A percentile compares a stretch with the other conserved stretches of the same genome.
These are phyloP conservation scores for Clupea harengus DNA, from an alignment of 2,113 vertebrate species.

Conservation along the genomic window DNA sequence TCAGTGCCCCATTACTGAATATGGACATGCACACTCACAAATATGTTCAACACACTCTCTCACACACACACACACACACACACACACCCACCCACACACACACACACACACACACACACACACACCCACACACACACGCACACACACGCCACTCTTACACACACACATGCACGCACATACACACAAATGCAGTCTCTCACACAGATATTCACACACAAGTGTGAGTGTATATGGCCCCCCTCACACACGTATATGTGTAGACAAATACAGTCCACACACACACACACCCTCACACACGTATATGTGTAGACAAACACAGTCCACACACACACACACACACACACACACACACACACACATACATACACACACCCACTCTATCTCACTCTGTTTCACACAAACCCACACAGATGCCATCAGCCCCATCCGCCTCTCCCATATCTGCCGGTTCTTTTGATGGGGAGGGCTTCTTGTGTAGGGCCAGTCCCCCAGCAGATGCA, in stretches of 20 bases:
- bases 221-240: background rate
- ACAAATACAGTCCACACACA: too few relatives aligned
- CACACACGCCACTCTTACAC: too few relatives aligned
- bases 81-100: background rate
- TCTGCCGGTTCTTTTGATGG: slow-evolving; percentile 44
- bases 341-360: background rate
- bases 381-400: background rate
- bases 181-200: too few relatives aligned
- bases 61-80: background rate
- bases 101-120: background rate
- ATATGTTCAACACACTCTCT: background rate
- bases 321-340: background rate
- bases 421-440: slow-evolving; percentile 17
- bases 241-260: background rate
- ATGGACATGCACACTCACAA: background rate
- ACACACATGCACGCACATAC: slow-evolving; percentile 5
- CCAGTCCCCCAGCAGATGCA: slow-evolving; percentile 45
- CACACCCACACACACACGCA: background rate
- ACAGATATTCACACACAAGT: background rate
- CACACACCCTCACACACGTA: slow-evolving; percentile 1
- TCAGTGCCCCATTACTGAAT: background rate
- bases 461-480: slow-evolving; percentile 24
- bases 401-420: slow-evolving; percentile 11
- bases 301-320: background rate
- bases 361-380: background rate